Conservation (phyloP, 2,888 invertebrate species). For the Nephrocerus scutellatus region DNA sequence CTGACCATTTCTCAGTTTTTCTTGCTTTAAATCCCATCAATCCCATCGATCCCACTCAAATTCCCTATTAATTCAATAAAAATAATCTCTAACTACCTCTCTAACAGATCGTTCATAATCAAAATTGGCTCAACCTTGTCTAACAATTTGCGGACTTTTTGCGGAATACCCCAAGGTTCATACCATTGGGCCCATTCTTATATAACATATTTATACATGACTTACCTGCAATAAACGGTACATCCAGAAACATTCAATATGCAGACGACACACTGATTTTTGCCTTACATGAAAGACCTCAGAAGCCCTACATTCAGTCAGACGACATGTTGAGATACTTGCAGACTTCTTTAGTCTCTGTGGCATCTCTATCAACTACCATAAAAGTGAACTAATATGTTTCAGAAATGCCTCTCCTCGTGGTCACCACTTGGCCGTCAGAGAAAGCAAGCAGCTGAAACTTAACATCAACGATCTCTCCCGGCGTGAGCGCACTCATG, state of each 20-base stretch:
- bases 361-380: background rate
- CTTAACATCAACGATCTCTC: too few species aligned
- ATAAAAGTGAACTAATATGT: conserved; percentile 2
- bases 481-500: conserved; percentile 1
- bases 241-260: background rate
- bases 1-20: too few species aligned
- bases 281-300: background rate
- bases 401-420: background rate
- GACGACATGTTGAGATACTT: background rate
- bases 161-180: conserved; percentile 3
- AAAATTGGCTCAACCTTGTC: too few species aligned
- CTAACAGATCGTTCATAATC: too few species aligned
- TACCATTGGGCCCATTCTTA: background rate
- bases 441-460: too few species aligned
- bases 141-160: too few species aligned
- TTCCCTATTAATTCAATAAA: background rate
- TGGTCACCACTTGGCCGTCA: conserved; percentile 1
- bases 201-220: background rate
- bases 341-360: background rate
- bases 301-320: conserved; percentile 1
- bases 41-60: background rate
- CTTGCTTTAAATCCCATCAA: too few species aligned
- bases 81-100: background rate
- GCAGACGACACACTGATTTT: conserved; percentile 1
- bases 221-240: background rate